Evolutionary conservation across 1,140 invertebrate genomes (phyloP).

Genomic region (Hirudo medicinalis): DNA sequence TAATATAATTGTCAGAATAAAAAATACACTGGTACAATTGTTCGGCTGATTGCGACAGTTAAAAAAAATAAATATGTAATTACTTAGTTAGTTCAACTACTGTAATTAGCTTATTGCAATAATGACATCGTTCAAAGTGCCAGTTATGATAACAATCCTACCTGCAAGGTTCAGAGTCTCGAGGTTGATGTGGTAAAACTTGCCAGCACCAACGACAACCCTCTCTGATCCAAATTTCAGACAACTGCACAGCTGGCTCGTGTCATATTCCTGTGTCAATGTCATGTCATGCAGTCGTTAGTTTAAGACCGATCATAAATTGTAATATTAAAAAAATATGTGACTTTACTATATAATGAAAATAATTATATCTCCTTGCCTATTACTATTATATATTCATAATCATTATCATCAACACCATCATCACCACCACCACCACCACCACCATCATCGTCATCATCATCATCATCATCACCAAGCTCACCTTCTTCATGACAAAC

Average conservation of each 20-base stretch:
- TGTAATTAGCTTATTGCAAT: too few species aligned
- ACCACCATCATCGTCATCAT: neutral
- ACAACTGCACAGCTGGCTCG: slow-evolving; percentile 58
- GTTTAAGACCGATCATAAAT: too few species aligned
- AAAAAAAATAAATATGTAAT: too few species aligned
- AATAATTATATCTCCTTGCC: too few species aligned
- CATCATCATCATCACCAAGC: slow-evolving; percentile 29
- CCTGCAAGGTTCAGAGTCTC: slow-evolving; percentile 53
- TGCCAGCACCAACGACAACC: slow-evolving; percentile 61
- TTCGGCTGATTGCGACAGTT: too few species aligned
- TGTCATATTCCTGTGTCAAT: slow-evolving; percentile 52
- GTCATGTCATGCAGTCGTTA: too few species aligned
- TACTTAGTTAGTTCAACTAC: too few species aligned
- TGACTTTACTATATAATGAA: too few species aligned
- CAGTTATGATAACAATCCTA: slow-evolving; percentile 27
- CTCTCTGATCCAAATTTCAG: slow-evolving; percentile 56
- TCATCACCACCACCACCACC: neutral
- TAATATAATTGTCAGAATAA: too few species aligned
- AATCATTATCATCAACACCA: neutral
- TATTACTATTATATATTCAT: too few species aligned
- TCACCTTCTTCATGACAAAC: slow-evolving; percentile 38
- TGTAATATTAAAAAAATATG: too few species aligned
- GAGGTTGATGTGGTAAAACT: slow-evolving; percentile 65
- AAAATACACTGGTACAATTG: too few species aligned
- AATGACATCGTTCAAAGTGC: neutral